Evolutionary conservation across 2,797 vertebrate species (phyloP).

Genomic region (Ataeniobius toweri): DNA sequence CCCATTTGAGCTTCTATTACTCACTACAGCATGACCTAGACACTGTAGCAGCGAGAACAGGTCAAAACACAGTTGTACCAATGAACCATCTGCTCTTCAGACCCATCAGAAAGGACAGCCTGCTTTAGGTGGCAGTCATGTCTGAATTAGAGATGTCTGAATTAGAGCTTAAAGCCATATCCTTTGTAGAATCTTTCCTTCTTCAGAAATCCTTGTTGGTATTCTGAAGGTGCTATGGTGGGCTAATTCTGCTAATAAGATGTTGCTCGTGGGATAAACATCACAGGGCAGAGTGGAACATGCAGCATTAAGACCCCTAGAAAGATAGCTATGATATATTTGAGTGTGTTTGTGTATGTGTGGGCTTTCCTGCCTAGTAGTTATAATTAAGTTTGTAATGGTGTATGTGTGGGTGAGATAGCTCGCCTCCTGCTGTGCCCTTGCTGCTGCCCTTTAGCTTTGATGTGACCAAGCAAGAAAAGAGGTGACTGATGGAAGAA

Average conservation of each 20-base stretch:
- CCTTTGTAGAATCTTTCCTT: slow-evolving; percentile 35
- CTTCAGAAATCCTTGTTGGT: slow-evolving; percentile 46
- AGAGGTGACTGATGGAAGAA: slow-evolving; percentile 11
- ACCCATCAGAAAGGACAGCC: slow-evolving; percentile 53
- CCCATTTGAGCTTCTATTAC: slow-evolving; percentile 44
- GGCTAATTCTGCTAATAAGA: slow-evolving; percentile 71
- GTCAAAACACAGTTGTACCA: slow-evolving; percentile 58
- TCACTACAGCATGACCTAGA: slow-evolving; percentile 52
- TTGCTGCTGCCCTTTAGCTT: slow-evolving; percentile 67
- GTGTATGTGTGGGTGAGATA: slow-evolving; percentile 53
- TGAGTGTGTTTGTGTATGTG: slow-evolving; percentile 14
- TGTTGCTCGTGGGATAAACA: slow-evolving; percentile 74
- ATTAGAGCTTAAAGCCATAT: slow-evolving; percentile 46
- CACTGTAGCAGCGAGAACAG: slow-evolving; percentile 46
- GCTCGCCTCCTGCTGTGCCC: slow-evolving; percentile 63
- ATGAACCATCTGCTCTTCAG: slow-evolving; percentile 61
- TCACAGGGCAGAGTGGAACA: slow-evolving; percentile 68
- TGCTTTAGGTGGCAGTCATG: slow-evolving; percentile 40
- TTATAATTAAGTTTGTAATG: slow-evolving; percentile 69
- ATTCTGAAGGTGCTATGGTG: slow-evolving; percentile 50
- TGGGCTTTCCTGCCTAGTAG: slow-evolving; percentile 44
- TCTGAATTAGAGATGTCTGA: slow-evolving; percentile 46
- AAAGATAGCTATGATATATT: slow-evolving; percentile 50
- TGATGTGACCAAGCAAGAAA: slow-evolving; percentile 58
- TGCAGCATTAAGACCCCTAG: slow-evolving; percentile 60